A percentile compares a stretch with the other conserved stretches of the same genome.
phyloP scores from a whole-genome alignment of 2,888 invertebrate genomes.

The Synanthedon andrenaeformis region DNA sequence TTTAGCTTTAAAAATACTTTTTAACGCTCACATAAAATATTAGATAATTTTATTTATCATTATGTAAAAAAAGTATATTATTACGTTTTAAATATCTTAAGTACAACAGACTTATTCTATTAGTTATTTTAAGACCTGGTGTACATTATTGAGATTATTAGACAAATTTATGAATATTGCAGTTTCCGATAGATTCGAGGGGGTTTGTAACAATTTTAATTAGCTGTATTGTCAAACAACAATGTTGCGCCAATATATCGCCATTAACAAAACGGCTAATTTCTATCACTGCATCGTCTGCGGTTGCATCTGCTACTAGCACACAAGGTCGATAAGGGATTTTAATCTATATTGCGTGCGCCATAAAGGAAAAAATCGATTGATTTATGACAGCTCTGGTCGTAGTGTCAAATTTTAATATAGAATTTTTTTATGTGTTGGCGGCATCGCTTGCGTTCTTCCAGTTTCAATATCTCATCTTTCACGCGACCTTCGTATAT shows the following conservation, averaged over 20 bases:
- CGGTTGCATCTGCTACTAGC: constrained; percentile 40
- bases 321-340: neutral
- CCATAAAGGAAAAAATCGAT: constrained; percentile 5
- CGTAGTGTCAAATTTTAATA: constrained; percentile 60
- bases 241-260: constrained; percentile 32
- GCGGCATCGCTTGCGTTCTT: constrained; percentile 28
- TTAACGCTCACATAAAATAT: no score
- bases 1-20: no score
- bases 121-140: no score
- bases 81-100: no score
- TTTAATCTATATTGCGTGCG: neutral
- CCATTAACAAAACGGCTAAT: constrained; percentile 30
- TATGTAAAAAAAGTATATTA: no score
- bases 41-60: no score
- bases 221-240: constrained; percentile 38
- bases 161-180: constrained; percentile 18
- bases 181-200: constrained; percentile 27
- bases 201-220: constrained; percentile 45
- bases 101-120: no score
- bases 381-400: constrained; percentile 18
- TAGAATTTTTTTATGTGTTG: constrained; percentile 42
- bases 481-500: constrained; percentile 38
- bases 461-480: constrained; percentile 42
- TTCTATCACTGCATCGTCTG: constrained; percentile 19
- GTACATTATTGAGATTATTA: neutral